A percentile compares a stretch with the other conserved stretches of the same genome.
Conservation (phyloP, 2,797 vertebrate genomes). For the Thripadectes ignobilis region DNA sequence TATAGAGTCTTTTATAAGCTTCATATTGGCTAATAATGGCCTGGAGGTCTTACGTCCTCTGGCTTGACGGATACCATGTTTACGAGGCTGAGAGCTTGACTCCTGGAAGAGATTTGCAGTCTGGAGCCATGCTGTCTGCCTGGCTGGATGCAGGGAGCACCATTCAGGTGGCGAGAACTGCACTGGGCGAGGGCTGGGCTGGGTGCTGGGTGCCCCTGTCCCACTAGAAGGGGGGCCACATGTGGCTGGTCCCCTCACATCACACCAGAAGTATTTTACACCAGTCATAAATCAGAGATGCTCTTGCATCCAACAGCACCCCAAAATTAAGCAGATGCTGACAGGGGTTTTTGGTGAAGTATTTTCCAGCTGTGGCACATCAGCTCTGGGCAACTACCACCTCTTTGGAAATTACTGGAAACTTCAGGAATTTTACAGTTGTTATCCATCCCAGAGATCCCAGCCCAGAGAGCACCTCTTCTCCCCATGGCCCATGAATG, state of each 20-base stretch:
- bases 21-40: slow-evolving; percentile 62
- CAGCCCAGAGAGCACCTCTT: not conserved
- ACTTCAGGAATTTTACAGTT: not conserved
- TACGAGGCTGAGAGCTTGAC: slow-evolving; percentile 43
- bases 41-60: slow-evolving; percentile 58
- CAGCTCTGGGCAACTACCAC: not conserved
- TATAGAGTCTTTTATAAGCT: slow-evolving; percentile 72
- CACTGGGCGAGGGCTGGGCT: not conserved
- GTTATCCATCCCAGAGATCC: not conserved
- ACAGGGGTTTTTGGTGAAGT: not conserved
- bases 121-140: slow-evolving; percentile 59
- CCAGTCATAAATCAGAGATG: not conserved
- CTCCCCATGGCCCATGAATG: rapidly evolving
- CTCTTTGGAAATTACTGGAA: not conserved
- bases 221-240: rapidly evolving
- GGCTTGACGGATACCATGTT: slow-evolving; percentile 57
- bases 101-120: slow-evolving; percentile 61
- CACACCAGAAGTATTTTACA: rapidly evolving
- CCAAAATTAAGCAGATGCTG: not conserved
- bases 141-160: not conserved
- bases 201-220: not conserved
- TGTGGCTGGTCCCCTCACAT: not conserved
- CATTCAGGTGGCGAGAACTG: not conserved
- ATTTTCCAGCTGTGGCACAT: not conserved
- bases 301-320: not conserved